Evolutionary conservation across 1,140 invertebrate species (phyloP), one percentile per base, ranked within the genome.

Genomic region (Trachymyrmex cornetzi): DNA sequence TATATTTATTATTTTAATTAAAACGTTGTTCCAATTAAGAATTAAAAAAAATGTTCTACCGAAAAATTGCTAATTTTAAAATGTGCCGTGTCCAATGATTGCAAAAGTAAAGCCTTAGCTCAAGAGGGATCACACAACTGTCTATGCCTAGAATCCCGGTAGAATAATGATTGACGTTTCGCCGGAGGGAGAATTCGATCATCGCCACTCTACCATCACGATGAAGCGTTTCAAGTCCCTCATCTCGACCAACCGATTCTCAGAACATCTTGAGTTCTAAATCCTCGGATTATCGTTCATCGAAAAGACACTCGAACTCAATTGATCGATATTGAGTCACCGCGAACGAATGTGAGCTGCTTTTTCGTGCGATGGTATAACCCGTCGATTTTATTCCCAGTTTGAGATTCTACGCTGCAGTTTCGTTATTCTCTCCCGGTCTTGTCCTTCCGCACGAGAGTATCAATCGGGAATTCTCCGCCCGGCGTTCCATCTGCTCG

Each of bases 391-490:
- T 81, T 57, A 71, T 59, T 71, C 30, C 19, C n/a, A 19, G 7
- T 38, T 69, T 24, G n/a, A 81, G 44, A 71, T 57, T 59, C 34
- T 22, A 27, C 11, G 59, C 48, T 34, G 1, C 4, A 30, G 3
- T 71, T 24, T 57, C 4, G 19, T 81, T 57, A 14, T 14, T 81
- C 34, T 11, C 6, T 19, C 24, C 22, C 14, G 16, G 0, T 16
- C 16, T 7, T 71, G 14, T 14, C 63, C 9, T 38, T n/a, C 9
- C 3, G 38, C 22, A 71, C n/a, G 24, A 27, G 5, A n/a, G 6
- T 59, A 82, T 82, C 66, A 82, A 72, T 82, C 44, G 30, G 30
- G 2, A 57, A n/a, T n/a, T 66, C 9, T 44, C 38, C 38, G 38
- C 11, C 22, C 27, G 34, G 3, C 5, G 3, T 72, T 69, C 3